Conservation (phyloP, 2,888 invertebrate genomes). For the Drosophila tripunctata region DNA sequence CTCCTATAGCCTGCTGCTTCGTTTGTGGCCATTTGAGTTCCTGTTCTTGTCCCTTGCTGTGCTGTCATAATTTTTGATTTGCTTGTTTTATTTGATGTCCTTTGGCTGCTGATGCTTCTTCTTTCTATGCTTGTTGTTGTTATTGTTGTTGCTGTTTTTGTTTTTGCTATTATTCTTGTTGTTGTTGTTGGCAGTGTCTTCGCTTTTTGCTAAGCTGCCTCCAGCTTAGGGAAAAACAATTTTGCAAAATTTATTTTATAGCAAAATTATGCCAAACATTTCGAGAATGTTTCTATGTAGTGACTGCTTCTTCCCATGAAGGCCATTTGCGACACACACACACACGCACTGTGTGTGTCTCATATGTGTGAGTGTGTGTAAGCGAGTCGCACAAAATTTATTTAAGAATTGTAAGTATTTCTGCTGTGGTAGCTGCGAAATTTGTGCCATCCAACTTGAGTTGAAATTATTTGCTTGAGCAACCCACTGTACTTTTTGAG, state of each 20-base stretch:
- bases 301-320: conserved; percentile 44
- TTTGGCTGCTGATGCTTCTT: conserved; percentile 51
- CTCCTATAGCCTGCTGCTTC: not conserved
- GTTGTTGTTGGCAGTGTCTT: conserved; percentile 49
- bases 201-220: conserved; percentile 67
- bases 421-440: conserved; percentile 61
- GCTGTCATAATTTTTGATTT: conserved; percentile 81
- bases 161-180: conserved; percentile 24
- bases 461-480: conserved; percentile 68
- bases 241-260: conserved; percentile 83
- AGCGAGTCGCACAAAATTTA: conserved; percentile 66
- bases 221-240: conserved; percentile 80
- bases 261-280: conserved; percentile 83
- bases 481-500: conserved; percentile 19
- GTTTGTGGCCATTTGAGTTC: conserved; percentile 24
- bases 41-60: conserved; percentile 70
- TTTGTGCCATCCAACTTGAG: conserved; percentile 75
- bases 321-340: conserved; percentile 61
- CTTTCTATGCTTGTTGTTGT: conserved; percentile 23
- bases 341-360: not conserved
- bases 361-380: conserved; percentile 21
- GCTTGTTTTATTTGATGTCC: conserved; percentile 81
- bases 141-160: conserved; percentile 30
- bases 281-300: conserved; percentile 78
- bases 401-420: conserved; percentile 79